Percentiles rank a stretch among this genome's conserved stretches.
Evolutionary conservation across 2,797 vertebrate species (phyloP).

Genomic region (Macropus fuliginosus): DNA sequence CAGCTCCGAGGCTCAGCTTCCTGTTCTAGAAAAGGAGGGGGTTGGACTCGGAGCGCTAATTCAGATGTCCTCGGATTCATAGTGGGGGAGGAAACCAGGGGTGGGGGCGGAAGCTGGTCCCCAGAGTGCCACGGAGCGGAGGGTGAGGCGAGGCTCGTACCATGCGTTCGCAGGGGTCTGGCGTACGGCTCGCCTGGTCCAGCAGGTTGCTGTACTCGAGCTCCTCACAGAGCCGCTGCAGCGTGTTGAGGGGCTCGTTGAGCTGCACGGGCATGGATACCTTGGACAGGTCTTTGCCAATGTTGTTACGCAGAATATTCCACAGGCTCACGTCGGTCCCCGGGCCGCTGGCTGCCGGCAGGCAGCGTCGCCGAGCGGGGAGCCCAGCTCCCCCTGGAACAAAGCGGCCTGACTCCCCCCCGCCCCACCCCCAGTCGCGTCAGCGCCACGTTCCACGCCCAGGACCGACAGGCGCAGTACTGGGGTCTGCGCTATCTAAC

Average conservation of each 20-base stretch:
- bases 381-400: conserved; percentile 74
- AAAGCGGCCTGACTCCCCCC: conserved; percentile 11
- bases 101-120: background rate
- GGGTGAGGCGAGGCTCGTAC: conserved; percentile 75
- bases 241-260: conserved; percentile 86
- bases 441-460: background rate
- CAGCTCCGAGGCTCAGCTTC: background rate
- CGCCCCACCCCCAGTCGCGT: background rate
- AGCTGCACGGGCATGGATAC: conserved; percentile 93
- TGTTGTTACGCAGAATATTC: conserved; percentile 94
- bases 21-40: background rate
- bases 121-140: fast-evolving
- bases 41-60: background rate
- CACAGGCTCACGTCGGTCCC: conserved; percentile 93
- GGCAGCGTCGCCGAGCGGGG: conserved; percentile 82
- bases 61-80: background rate
- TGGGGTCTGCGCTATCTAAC: background rate
- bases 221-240: conserved; percentile 93
- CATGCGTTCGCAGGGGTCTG: conserved; percentile 93
- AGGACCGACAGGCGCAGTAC: background rate
- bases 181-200: conserved; percentile 88
- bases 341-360: conserved; percentile 86
- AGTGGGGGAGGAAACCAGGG: background rate
- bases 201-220: conserved; percentile 92
- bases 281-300: conserved; percentile 94